Base-by-base conservation (phyloP, 2,888 invertebrate genomes). In the Idaea straminata region DNA sequence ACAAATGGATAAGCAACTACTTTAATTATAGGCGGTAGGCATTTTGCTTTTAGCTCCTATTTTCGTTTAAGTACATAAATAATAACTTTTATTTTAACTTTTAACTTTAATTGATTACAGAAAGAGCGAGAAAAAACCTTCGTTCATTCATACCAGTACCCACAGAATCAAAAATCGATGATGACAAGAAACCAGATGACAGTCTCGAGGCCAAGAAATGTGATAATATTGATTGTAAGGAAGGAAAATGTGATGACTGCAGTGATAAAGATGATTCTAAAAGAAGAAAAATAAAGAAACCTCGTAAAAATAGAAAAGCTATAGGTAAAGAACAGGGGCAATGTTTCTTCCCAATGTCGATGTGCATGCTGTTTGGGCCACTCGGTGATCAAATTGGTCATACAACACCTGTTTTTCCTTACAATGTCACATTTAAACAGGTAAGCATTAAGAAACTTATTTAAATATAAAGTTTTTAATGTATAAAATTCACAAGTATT, bases 361-460 rank as follows among this genome's bases (percentile, higher is more conserved):
- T 98, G 95, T 95, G 97, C 59, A 95, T 97, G 81, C 94, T 96
- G 85, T 98, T 97, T 85, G 99, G 98, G 61, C 96, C 96, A 15
- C 94, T 97, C 69, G 95, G 95, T 77, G 94, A 95, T 78, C 93
- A 94, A 0, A 72, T 80, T 87, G 94, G 80, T 76, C 85, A 79
- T 68, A 82, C 77, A 63, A 85, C 82, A 5, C 94, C 94, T 69
- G 94, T 94, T 57, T 99, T 99, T 87, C 99, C 99, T 0, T 95
- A 97, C 80, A 99, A 99, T 89, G 96, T 98, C 64, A 95, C 95
- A 69, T 99, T 99, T 85, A 95, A 96, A 76, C 96, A 96, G 94
- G 97, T 98, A 93, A 91, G 85, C 81, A 62, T 34, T 63, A 16
- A 47, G 10, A 47, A 47, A 36, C 5, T 47, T 10, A 47, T 25